A percentile compares a stretch with the other conserved stretches of the same genome.
Evolutionary conservation across 2,113 vertebrate genomes (phyloP).

Genomic region (Poeciliopsis turrubarensis): DNA sequence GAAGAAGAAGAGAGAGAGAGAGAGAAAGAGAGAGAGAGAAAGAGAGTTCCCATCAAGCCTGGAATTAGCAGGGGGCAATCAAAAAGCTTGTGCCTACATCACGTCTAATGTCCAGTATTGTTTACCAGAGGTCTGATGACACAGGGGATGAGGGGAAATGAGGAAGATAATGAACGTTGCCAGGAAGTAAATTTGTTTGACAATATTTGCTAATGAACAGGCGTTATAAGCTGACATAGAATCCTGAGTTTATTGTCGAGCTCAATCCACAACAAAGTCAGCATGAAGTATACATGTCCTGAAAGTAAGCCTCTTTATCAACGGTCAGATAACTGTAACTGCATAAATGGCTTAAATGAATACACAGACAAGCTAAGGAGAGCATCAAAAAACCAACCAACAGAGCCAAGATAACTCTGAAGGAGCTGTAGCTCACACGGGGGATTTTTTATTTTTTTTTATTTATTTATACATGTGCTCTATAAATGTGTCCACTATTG

Average conservation of each 20-base stretch:
- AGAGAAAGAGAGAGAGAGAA: constrained; percentile 63
- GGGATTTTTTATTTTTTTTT: too few species aligned
- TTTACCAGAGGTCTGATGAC: constrained; percentile 50
- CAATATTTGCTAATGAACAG: constrained; percentile 55
- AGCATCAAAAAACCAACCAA: too few species aligned
- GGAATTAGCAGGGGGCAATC: constrained; percentile 50
- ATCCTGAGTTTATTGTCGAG: constrained; percentile 24
- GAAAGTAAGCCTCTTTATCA: neutral
- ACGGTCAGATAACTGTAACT: neutral
- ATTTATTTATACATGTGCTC: too few species aligned
- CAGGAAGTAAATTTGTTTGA: constrained; percentile 56
- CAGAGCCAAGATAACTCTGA: too few species aligned
- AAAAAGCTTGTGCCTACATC: constrained; percentile 55
- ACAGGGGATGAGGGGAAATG: constrained; percentile 24
- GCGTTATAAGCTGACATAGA: constrained; percentile 32
- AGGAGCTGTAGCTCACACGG: too few species aligned
- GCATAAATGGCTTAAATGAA: too few species aligned
- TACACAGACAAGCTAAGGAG: too few species aligned
- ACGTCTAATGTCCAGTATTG: constrained; percentile 58
- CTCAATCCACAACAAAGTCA: constrained; percentile 19
- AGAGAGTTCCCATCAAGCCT: constrained; percentile 50
- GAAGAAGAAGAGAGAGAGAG: constrained; percentile 13
- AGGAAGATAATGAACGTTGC: constrained; percentile 59
- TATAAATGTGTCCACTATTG: too few species aligned
- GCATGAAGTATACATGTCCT: constrained; percentile 15